Evolutionary conservation across 2,888 invertebrate genomes (phyloP).

Genomic region (Periphyllus acericola): DNA sequence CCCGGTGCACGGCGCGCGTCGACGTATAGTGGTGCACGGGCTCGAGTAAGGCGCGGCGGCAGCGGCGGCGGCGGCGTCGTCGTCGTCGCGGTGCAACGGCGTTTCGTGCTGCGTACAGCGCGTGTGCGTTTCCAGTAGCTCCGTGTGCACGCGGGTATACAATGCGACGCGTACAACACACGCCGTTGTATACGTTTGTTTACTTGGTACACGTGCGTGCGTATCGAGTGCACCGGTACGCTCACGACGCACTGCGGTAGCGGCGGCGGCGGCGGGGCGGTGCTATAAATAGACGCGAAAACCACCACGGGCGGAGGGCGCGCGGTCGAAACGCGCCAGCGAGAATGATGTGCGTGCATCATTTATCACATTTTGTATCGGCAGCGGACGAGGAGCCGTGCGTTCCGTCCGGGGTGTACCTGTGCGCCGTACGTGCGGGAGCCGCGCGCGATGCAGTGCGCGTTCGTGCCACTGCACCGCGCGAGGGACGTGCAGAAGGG

Average conservation of each 20-base stretch:
- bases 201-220: too few species aligned
- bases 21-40: constrained; percentile 28
- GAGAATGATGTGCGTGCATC: neutral
- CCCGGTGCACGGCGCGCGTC: neutral
- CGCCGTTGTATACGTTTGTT: too few species aligned
- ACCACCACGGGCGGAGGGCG: neutral
- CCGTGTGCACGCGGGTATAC: neutral
- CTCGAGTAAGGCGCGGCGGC: neutral
- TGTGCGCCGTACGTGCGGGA: too few species aligned
- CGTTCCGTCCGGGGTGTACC: neutral
- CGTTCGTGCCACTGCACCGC: too few species aligned
- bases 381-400: too few species aligned
- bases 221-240: too few species aligned
- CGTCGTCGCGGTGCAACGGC: constrained; percentile 17
- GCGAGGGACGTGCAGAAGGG: too few species aligned
- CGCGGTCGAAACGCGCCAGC: neutral
- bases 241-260: too few species aligned
- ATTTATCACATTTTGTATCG: neutral
- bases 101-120: neutral
- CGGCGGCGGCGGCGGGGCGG: too few species aligned
- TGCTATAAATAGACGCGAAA: neutral
- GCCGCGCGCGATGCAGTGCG: too few species aligned
- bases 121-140: neutral
- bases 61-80: neutral
- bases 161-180: too few species aligned